Evolutionary conservation across 1,140 invertebrate genomes (phyloP).

Genomic region (Tetragonula clypearis): DNA sequence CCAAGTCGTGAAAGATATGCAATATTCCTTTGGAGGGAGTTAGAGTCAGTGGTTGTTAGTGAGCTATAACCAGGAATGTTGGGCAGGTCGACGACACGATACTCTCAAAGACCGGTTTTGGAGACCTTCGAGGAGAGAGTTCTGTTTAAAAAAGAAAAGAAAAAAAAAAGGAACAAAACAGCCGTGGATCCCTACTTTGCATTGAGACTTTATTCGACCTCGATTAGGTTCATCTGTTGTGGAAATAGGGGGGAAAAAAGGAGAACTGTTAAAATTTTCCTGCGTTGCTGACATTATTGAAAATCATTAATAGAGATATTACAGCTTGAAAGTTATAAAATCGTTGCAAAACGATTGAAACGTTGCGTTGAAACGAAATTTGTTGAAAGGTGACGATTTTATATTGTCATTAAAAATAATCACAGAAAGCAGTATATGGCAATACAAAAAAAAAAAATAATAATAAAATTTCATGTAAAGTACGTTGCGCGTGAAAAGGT

Average conservation of each 20-base stretch:
- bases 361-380: no score
- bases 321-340: background rate
- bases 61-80: slow-evolving; percentile 68
- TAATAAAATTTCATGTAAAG: background rate
- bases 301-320: no score
- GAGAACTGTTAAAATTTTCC: background rate
- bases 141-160: slow-evolving; percentile 55
- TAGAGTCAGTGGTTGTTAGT: slow-evolving; percentile 49
- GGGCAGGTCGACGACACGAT: slow-evolving; percentile 70
- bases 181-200: slow-evolving; percentile 27
- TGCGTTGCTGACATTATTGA: background rate
- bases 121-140: slow-evolving; percentile 60
- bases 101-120: slow-evolving; percentile 67
- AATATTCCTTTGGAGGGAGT: slow-evolving; percentile 32
- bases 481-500: background rate
- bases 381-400: background rate
- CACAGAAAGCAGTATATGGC: background rate
- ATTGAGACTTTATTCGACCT: slow-evolving; percentile 36
- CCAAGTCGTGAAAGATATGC: slow-evolving; percentile 12
- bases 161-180: slow-evolving; percentile 59
- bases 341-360: background rate
- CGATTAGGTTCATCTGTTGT: background rate
- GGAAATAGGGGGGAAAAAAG: background rate
- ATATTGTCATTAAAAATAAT: no score
- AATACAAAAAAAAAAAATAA: background rate